Conservation (phyloP, 2,797 vertebrate genomes). For the Babyrousa celebensis region DNA sequence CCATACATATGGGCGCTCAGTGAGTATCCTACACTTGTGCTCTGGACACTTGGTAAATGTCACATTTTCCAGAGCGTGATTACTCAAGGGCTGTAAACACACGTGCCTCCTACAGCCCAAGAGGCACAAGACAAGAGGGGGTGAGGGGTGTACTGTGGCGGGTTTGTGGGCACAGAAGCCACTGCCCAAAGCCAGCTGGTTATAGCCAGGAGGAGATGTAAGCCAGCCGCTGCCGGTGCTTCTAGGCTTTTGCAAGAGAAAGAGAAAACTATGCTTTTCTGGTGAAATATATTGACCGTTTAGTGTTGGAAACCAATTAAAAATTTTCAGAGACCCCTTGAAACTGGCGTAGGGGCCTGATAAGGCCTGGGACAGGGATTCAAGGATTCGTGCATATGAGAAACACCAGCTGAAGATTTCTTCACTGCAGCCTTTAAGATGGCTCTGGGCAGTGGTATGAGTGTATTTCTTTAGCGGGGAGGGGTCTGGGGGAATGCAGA, state of each 20-base stretch:
- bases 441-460: neutral
- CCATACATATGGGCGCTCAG: fast-evolving
- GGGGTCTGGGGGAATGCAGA: neutral
- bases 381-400: neutral
- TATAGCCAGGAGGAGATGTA: fast-evolving
- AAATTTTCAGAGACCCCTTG: neutral
- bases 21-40: neutral
- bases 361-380: neutral
- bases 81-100: neutral
- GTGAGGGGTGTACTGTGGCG: fast-evolving
- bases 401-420: neutral
- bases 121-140: neutral
- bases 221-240: neutral
- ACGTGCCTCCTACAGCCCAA: neutral
- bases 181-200: neutral
- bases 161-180: neutral
- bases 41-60: neutral
- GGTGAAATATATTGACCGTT: neutral
- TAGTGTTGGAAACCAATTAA: neutral
- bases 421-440: neutral
- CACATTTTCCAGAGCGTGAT: neutral
- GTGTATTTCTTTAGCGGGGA: neutral
- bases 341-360: neutral
- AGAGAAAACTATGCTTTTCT: neutral
- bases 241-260: neutral